Percentiles rank a stretch among this genome's conserved stretches.
Conservation (phyloP, 2,888 invertebrate genomes). For the Netelia melanura region DNA sequence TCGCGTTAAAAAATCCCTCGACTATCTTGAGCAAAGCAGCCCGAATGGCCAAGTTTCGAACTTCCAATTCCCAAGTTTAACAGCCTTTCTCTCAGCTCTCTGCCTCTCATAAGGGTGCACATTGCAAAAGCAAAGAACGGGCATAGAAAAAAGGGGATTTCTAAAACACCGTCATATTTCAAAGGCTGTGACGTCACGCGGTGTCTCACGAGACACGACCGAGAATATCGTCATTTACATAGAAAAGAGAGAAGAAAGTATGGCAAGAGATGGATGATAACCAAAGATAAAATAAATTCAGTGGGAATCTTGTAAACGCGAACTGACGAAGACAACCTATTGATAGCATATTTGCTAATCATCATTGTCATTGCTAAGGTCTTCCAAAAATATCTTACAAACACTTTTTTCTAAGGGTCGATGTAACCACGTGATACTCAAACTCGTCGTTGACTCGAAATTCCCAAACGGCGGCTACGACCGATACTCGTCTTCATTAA, state of each 20-base stretch:
- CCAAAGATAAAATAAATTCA: background rate
- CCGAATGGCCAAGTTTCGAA: constrained; percentile 47
- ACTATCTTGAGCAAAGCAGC: constrained; percentile 27
- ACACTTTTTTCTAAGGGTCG: too few species aligned
- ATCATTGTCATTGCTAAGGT: too few species aligned
- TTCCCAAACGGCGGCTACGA: too few species aligned
- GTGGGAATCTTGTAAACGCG: too few species aligned
- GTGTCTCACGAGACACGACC: constrained; percentile 8
- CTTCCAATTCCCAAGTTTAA: constrained; percentile 51
- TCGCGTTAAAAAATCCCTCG: constrained; percentile 8
- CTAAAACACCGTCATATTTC: background rate
- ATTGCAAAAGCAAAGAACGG: background rate
- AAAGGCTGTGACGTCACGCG: background rate
- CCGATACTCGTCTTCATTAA: too few species aligned
- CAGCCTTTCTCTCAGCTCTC: constrained; percentile 29
- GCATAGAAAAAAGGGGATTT: background rate
- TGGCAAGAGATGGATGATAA: background rate
- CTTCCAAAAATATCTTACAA: too few species aligned
- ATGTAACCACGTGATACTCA: too few species aligned
- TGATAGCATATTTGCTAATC: too few species aligned
- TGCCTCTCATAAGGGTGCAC: background rate
- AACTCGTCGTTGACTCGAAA: too few species aligned
- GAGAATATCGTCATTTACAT: constrained; percentile 5
- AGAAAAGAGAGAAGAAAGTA: background rate
- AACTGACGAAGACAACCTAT: too few species aligned